Evolutionary conservation across 2,888 invertebrate genomes (phyloP).

Genomic region (Girardia tigrina): DNA sequence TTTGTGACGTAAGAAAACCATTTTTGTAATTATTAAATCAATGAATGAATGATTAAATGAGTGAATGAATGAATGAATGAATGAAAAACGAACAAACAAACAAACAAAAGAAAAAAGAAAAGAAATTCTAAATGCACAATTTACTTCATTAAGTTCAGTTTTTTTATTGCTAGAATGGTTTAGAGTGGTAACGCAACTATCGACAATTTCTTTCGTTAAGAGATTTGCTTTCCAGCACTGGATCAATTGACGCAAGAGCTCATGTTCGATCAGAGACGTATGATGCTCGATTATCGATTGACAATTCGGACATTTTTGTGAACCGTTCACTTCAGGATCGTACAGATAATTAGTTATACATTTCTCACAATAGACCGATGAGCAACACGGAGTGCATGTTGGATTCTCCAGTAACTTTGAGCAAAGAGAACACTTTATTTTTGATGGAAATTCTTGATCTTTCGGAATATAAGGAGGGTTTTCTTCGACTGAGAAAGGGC

Average conservation of each 20-base stretch:
- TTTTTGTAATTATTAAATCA: too few relatives aligned
- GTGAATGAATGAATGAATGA: too few relatives aligned
- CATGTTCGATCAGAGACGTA: neutral
- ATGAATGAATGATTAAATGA: too few relatives aligned
- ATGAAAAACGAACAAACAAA: too few relatives aligned
- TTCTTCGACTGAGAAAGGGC: conserved; percentile 53
- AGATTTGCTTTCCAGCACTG: neutral
- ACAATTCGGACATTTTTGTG: neutral
- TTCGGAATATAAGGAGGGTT: conserved; percentile 32
- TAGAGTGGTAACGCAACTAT: neutral
- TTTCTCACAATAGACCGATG: neutral
- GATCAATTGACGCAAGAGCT: neutral
- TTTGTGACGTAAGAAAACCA: too few relatives aligned
- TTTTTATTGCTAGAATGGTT: neutral
- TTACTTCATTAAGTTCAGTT: neutral
- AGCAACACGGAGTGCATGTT: neutral
- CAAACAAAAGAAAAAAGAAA: too few relatives aligned
- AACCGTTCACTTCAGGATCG: neutral
- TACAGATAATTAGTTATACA: neutral
- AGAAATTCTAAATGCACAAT: neutral
- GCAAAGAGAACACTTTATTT: neutral
- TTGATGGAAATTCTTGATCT: neutral
- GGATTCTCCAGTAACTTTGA: neutral
- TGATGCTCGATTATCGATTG: neutral
- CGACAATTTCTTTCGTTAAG: neutral